Evolutionary conservation across 37 sponge, comb jelly and placozoan genomes (phyloP).

Genomic region (Beroe forskalii): DNA sequence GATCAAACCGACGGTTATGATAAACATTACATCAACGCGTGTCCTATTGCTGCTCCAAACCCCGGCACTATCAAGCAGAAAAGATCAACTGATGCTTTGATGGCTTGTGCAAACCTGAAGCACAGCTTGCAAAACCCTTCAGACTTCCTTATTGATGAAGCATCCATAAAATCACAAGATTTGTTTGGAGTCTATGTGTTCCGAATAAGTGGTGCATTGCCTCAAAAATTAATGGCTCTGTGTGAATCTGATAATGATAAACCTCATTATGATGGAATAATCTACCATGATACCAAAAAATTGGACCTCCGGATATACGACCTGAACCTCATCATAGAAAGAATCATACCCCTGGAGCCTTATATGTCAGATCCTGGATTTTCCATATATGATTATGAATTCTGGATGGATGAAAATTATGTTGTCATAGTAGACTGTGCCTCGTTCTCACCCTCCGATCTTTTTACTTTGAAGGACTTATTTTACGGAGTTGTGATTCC

Average conservation of each 20-base stretch:
- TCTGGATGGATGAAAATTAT: conserved; percentile 17
- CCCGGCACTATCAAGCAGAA: neutral
- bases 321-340: neutral
- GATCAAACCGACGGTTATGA: too few species aligned
- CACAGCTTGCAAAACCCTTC: neutral
- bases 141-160: neutral
- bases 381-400: neutral
- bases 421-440: too few species aligned
- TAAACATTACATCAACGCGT: neutral
- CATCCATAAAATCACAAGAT: neutral
- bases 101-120: neutral
- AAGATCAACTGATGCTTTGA: neutral
- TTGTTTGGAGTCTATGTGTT: neutral
- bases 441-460: too few species aligned
- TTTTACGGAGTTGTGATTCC: too few species aligned
- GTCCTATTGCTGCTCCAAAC: neutral
- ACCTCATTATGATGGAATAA: too few species aligned
- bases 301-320: neutral
- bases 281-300: too few species aligned
- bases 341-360: neutral
- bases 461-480: too few species aligned
- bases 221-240: neutral
- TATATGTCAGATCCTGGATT: neutral
- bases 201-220: neutral
- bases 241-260: neutral